Conservation (phyloP, 2,888 invertebrate genomes). For the Pollenia amentaria region DNA sequence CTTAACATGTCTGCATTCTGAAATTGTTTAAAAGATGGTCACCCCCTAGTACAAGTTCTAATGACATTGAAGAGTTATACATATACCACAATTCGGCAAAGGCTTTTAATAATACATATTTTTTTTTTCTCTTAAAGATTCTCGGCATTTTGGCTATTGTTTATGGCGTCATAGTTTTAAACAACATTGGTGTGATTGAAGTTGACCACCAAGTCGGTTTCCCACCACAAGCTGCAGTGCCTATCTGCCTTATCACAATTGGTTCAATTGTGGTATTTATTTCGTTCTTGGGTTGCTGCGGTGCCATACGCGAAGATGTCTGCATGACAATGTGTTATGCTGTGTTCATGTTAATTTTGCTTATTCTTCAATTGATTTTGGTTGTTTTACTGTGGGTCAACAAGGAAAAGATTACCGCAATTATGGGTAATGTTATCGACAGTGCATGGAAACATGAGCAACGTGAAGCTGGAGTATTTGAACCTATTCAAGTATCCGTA, state of each 20-base stretch:
- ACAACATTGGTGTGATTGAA: constrained; percentile 85
- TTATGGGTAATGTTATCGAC: constrained; percentile 86
- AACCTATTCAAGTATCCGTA: constrained; percentile 80
- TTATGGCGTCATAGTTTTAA: constrained; percentile 88
- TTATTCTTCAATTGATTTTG: constrained; percentile 90
- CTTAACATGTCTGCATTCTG: no score
- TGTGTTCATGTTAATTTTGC: constrained; percentile 88
- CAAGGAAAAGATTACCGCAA: constrained; percentile 86
- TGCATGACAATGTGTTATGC: constrained; percentile 94
- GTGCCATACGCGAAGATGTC: constrained; percentile 94
- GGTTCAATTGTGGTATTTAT: constrained; percentile 91
- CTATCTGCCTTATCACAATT: constrained; percentile 88
- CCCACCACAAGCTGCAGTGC: constrained; percentile 85
- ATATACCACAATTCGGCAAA: background rate
- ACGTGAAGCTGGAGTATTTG: constrained; percentile 78
- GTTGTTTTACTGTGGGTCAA: constrained; percentile 89
- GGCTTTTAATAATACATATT: background rate
- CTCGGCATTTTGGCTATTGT: constrained; percentile 89
- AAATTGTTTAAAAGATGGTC: no score
- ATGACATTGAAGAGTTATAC: no score
- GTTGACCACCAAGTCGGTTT: constrained; percentile 85
- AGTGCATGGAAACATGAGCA: constrained; percentile 83
- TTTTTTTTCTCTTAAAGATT: constrained; percentile 86
- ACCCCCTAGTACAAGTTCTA: no score
- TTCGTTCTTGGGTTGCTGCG: constrained; percentile 96